These are phyloP conservation scores for Tiliacea citrago DNA, from an alignment of 2,888 invertebrate genomes.

Conservation along the genomic window DNA sequence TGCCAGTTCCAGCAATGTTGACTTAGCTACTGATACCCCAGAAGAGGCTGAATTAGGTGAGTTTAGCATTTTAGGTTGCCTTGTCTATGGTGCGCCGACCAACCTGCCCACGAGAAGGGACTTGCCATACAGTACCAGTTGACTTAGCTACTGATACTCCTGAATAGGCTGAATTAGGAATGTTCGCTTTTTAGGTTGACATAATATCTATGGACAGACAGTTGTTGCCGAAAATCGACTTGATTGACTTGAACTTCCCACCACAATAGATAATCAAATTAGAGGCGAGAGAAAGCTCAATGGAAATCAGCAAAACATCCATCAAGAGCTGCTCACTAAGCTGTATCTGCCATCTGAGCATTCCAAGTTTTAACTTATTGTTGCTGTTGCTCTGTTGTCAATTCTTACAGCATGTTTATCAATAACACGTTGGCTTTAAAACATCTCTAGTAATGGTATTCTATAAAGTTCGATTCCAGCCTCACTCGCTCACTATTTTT, in stretches of 20 bases:
- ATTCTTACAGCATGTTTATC: not conserved
- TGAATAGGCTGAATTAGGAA: constrained; percentile 88
- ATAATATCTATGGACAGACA: no score
- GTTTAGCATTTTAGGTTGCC: not conserved
- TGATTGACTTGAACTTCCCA: no score
- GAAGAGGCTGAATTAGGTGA: constrained; percentile 88
- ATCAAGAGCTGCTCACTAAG: not conserved
- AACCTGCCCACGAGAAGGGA: constrained; percentile 95
- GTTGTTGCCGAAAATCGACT: no score
- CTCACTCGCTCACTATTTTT: not conserved
- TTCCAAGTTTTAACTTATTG: not conserved
- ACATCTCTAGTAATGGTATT: not conserved
- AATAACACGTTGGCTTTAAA: not conserved
- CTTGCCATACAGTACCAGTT: constrained; percentile 93
- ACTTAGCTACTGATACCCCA: constrained; percentile 91
- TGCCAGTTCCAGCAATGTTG: constrained; percentile 94
- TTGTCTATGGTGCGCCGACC: constrained; percentile 89
- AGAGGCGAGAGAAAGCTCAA: not conserved
- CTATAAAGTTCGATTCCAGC: not conserved
- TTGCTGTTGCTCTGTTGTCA: not conserved
- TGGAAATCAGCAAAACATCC: not conserved
- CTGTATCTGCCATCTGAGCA: not conserved
- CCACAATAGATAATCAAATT: not conserved
- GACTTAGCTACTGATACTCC: constrained; percentile 92
- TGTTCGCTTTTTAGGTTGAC: not conserved